These are phyloP conservation scores for Eupithecia insigniata DNA, from an alignment of 2,888 invertebrate species.

Conservation along the genomic window DNA sequence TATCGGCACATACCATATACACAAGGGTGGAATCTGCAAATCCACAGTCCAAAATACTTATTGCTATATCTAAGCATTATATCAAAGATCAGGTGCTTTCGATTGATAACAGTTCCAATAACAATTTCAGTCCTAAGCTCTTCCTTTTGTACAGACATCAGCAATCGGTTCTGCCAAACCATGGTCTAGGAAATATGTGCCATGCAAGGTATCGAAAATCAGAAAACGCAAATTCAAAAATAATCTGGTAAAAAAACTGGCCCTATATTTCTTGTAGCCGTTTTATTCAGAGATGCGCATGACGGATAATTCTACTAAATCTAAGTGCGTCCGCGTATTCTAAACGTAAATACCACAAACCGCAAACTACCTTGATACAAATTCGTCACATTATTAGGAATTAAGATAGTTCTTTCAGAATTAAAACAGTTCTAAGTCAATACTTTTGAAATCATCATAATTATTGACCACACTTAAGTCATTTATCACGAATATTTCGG, in stretches of 20 bases:
- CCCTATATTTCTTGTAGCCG: background rate
- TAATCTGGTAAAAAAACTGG: background rate
- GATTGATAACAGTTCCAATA: no score
- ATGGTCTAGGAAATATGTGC: background rate
- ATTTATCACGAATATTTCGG: no score
- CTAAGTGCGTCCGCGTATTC: background rate
- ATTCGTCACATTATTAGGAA: conserved; percentile 43
- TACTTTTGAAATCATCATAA: no score
- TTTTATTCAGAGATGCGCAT: background rate
- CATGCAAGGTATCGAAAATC: background rate
- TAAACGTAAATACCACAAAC: conserved; percentile 32
- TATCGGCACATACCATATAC: background rate
- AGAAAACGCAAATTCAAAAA: background rate
- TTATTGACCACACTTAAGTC: no score
- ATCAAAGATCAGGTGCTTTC: background rate
- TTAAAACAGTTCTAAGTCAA: background rate
- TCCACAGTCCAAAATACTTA: background rate
- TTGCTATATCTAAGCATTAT: background rate
- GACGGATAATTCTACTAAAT: background rate
- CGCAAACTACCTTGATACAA: conserved; percentile 47
- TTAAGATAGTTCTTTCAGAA: background rate
- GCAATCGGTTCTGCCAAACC: background rate
- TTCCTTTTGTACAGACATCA: background rate
- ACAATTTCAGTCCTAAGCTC: no score
- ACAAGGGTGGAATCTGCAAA: background rate